phyloP scores from a whole-genome alignment of 1,140 invertebrate species.

The Harlomillsia oculata region DNA sequence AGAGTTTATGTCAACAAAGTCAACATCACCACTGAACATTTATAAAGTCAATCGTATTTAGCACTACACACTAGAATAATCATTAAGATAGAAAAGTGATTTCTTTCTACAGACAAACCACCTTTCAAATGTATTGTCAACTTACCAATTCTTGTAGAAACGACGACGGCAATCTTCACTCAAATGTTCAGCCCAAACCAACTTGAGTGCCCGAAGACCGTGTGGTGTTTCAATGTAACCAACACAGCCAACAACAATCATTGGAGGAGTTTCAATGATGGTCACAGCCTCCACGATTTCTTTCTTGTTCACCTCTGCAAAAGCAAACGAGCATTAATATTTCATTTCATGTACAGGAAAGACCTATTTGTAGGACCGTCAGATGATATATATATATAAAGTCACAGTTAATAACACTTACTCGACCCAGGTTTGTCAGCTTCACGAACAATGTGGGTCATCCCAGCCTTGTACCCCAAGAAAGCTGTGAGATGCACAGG shows the following conservation, averaged over 20 bases:
- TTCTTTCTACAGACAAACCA: too few species aligned
- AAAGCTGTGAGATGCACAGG: constrained; percentile 98
- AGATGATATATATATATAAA: background rate
- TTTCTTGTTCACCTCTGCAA: constrained; percentile 96
- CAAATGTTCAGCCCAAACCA: constrained; percentile 97
- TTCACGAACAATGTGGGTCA: constrained; percentile 98
- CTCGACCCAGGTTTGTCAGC: constrained; percentile 98
- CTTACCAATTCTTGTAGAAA: constrained; percentile 99
- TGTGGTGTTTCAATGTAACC: constrained; percentile 98
- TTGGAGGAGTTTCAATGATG: constrained; percentile 94
- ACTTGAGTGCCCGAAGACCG: constrained; percentile 85
- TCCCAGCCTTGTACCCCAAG: constrained; percentile 97
- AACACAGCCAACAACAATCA: constrained; percentile 93
- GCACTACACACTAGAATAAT: too few species aligned
- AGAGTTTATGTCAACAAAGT: too few species aligned
- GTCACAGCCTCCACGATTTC: constrained; percentile 99
- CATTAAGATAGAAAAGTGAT: too few species aligned
- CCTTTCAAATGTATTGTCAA: too few species aligned
- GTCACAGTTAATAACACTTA: constrained; percentile 49
- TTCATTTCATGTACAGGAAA: background rate
- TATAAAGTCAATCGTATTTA: too few species aligned
- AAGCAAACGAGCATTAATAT: constrained; percentile 19
- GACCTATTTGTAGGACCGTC: background rate
- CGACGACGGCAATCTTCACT: constrained; percentile 94
- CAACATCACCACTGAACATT: too few species aligned